phyloP scores from a whole-genome alignment of 2,113 vertebrate genomes.

The Orycteropus afer region DNA sequence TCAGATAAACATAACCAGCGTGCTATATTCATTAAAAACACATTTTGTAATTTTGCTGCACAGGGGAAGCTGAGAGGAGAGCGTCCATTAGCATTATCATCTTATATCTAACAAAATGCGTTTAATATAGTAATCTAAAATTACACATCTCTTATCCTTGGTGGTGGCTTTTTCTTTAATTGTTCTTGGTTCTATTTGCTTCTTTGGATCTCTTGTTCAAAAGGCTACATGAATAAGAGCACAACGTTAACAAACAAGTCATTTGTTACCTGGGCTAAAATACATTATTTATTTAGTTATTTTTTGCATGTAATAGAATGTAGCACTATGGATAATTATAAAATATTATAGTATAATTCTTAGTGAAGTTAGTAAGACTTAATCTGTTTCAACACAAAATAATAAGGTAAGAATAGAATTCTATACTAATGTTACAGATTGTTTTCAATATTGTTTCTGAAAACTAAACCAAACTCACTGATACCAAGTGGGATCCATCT shows the following conservation, averaged over 20 bases:
- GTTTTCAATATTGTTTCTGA: not conserved
- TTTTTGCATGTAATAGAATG: not conserved
- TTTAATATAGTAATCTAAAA: conserved; percentile 23
- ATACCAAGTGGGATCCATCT: too few species aligned
- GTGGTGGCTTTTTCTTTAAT: conserved; percentile 21
- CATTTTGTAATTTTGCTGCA: conserved; percentile 54
- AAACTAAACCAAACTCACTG: too few species aligned
- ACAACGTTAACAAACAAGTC: not conserved
- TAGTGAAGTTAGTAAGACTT: not conserved
- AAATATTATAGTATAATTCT: not conserved
- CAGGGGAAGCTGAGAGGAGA: not conserved
- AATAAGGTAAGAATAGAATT: not conserved
- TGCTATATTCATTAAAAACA: conserved; percentile 56
- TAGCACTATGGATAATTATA: not conserved
- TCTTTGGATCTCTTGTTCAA: not conserved
- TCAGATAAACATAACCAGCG: conserved; percentile 56
- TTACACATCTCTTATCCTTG: not conserved
- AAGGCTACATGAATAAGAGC: not conserved
- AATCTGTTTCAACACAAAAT: not conserved
- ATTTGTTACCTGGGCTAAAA: conserved; percentile 6
- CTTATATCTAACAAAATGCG: conserved; percentile 39
- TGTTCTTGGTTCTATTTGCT: conserved; percentile 10
- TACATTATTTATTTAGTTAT: not conserved
- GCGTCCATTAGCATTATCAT: conserved; percentile 41
- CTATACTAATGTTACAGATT: not conserved